phyloP scores from a whole-genome alignment of 2,797 vertebrate species.

The Halcyon smyrnensis region DNA sequence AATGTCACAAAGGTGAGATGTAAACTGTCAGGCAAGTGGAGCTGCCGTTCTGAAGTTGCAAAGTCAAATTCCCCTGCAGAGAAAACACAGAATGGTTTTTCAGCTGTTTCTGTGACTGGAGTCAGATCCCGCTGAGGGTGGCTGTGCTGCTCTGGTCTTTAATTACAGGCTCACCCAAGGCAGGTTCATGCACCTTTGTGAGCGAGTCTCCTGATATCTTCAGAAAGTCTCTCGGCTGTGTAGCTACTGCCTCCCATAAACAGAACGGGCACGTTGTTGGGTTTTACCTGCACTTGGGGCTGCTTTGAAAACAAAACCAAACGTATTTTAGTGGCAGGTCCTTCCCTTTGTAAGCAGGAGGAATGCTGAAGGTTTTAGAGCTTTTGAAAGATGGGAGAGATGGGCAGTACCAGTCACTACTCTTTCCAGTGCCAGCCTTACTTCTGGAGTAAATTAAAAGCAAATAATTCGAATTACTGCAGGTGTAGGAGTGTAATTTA shows the following conservation, averaged over 20 bases:
- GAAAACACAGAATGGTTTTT: rapidly evolving
- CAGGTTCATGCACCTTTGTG: not conserved
- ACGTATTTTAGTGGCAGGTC: not conserved
- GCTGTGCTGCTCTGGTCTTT: not conserved
- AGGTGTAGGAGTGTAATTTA: not conserved
- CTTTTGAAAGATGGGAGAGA: not conserved
- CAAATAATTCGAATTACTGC: not conserved
- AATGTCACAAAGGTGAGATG: not conserved
- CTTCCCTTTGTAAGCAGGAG: not conserved
- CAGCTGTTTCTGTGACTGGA: not conserved
- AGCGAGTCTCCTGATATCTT: not conserved
- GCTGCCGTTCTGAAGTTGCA: not conserved
- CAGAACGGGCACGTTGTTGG: not conserved
- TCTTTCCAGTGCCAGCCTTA: not conserved
- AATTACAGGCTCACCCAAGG: not conserved
- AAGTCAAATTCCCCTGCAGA: not conserved
- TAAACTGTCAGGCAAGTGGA: not conserved
- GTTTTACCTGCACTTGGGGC: not conserved
- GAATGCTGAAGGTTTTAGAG: not conserved
- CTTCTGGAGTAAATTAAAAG: not conserved
- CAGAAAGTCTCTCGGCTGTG: not conserved
- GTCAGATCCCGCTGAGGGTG: not conserved
- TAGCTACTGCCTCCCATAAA: not conserved
- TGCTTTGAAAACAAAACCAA: not conserved
- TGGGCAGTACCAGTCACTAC: not conserved